phyloP scores from a whole-genome alignment of 1,140 invertebrate genomes.

The Lethocerus indicus region DNA sequence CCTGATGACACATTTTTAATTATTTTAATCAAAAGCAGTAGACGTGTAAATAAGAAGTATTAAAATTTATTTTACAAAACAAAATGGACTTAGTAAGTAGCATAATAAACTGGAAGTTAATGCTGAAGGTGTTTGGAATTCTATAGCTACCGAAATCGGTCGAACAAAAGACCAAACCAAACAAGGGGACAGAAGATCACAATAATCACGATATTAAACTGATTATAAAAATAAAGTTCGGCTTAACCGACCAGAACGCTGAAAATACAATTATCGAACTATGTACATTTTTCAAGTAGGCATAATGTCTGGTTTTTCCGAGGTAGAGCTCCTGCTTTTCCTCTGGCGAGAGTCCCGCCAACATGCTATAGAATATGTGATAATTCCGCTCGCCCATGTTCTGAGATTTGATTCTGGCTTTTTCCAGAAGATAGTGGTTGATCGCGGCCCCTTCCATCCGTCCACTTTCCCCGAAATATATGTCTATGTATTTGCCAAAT shows the following conservation, averaged over 20 bases:
- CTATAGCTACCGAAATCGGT: too few species aligned
- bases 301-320: constrained; percentile 48
- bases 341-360: constrained; percentile 61
- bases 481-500: constrained; percentile 93
- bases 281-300: constrained; percentile 71
- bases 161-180: too few species aligned
- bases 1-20: constrained; percentile 25
- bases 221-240: too few species aligned
- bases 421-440: constrained; percentile 89
- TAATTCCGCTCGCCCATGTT: constrained; percentile 85
- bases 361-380: constrained; percentile 88
- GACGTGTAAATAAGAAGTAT: too few species aligned
- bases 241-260: constrained; percentile 98
- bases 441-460: constrained; percentile 86
- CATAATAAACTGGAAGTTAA: too few species aligned
- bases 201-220: too few species aligned
- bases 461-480: constrained; percentile 74
- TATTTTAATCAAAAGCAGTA: too few species aligned
- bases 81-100: too few species aligned
- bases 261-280: too few species aligned
- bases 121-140: too few species aligned
- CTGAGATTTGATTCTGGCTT: constrained; percentile 81
- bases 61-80: too few species aligned
- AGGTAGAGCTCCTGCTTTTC: constrained; percentile 69
- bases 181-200: too few species aligned